These are phyloP conservation scores for Xerus inauris DNA, from an alignment of 2,113 vertebrate species.

Conservation along the genomic window DNA sequence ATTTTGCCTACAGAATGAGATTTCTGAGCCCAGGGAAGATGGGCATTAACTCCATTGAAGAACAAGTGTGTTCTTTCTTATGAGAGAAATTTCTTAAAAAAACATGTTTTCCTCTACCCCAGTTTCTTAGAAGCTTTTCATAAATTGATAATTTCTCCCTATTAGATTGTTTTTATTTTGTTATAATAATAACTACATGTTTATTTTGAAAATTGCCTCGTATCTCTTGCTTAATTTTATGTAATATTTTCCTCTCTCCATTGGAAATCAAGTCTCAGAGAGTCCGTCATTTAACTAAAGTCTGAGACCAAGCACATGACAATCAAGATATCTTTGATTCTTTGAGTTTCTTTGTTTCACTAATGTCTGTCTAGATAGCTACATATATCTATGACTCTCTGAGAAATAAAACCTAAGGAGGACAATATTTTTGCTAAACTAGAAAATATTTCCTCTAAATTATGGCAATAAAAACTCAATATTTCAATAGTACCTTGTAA, in stretches of 20 bases:
- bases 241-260: background rate
- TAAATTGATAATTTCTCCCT: background rate
- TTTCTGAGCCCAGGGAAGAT: background rate
- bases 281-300: background rate
- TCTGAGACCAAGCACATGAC: background rate
- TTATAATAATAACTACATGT: background rate
- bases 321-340: background rate
- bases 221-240: background rate
- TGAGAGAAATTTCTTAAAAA: background rate
- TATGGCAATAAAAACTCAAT: background rate
- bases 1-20: background rate
- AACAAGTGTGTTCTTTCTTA: background rate
- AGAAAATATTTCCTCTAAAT: background rate
- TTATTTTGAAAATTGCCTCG: background rate
- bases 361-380: background rate
- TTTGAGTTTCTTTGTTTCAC: background rate
- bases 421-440: background rate
- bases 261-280: background rate
- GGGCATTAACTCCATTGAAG: background rate
- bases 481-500: slow-evolving; percentile 31
- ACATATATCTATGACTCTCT: background rate
- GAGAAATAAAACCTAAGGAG: background rate
- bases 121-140: background rate
- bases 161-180: background rate
- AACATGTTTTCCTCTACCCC: background rate